Evolutionary conservation across 2,113 vertebrate species (phyloP).

Genomic region (Cyanoderma ruficeps): DNA sequence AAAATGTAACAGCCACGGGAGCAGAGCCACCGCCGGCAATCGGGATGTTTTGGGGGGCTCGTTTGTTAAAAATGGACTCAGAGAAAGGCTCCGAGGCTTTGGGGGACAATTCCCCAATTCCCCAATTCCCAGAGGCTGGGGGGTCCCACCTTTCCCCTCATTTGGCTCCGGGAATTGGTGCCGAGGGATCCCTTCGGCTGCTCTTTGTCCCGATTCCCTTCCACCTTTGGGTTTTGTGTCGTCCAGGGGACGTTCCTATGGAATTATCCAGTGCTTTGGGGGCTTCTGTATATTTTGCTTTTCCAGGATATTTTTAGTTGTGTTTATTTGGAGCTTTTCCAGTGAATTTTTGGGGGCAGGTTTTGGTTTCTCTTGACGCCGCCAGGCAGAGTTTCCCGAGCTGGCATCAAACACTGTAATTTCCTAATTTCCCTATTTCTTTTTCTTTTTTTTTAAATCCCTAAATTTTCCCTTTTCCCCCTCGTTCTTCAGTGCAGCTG

Average conservation of each 20-base stretch:
- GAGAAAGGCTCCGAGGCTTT: not conserved
- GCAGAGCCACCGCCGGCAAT: not conserved
- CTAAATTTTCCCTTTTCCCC: not conserved
- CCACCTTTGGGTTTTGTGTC: not conserved
- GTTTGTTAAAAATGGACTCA: not conserved
- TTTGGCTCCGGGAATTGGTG: not conserved
- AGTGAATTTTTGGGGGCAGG: not conserved
- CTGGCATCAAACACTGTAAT: not conserved
- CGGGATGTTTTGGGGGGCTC: not conserved
- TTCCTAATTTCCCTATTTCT: not conserved
- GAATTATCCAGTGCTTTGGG: not conserved
- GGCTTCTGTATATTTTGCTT: not conserved
- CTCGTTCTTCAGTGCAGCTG: not conserved
- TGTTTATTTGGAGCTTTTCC: not conserved
- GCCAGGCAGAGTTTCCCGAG: not conserved
- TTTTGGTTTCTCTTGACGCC: not conserved
- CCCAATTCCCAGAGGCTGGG: not conserved
- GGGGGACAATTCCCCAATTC: not conserved
- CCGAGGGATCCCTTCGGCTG: not conserved
- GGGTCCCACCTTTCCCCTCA: not conserved
- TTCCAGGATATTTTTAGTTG: not conserved
- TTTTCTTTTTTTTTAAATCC: not conserved
- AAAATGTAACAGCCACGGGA: fast-evolving
- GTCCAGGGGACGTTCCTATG: not conserved
- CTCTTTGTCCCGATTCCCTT: not conserved